Base-by-base conservation (phyloP, 2,113 vertebrate species). In the Pimephales promelas region DNA sequence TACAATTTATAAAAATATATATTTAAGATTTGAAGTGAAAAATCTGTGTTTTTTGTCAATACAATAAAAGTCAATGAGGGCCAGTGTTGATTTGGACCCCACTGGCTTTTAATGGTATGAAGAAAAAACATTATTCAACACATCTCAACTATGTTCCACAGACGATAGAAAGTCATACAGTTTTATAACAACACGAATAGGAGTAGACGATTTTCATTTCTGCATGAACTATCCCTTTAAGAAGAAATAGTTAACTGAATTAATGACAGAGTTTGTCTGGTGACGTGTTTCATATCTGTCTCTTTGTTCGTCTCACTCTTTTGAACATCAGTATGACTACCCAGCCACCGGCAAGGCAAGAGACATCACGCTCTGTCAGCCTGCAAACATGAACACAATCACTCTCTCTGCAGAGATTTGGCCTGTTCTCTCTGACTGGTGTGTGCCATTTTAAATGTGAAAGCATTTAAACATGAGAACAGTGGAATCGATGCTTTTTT, bases 401-500 rank as follows among this genome's bases (percentile, higher is more conserved):
- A 28, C 45, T 57, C 75, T 54, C 31, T 57, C 75, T 45, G 52
- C 54, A 40, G 75, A 10, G n/a, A 59, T 75, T 26, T 22, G 10
- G 10, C 18, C 43, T 82, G 54, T 64, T 20, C 26, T n/a, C 31
- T 31, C 22, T 34, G 22, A 54, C 31, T 59, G 72, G 20, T 9
- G 62, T 59, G 16, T 45, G 52, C 26, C 0, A 2, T 81, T 72
- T 81, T 28, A 36, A 59, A 66, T 8, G 31, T 34, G 36, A 45
- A 83, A 36, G 74, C 57, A 70, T 72, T 79, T 62, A 74, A 59
- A 79, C 10, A 2, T 45, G 45, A 47, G n/a, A 73, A 22, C 6
- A 14, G 18, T 31, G 45, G 61, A 80, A 83, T 83, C 68, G 28
- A 79, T 64, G 66, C 20, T 11, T 62, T 54, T 0, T 6, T 54